These are phyloP conservation scores for Trypoxylus dichotomus DNA, from an alignment of 1,140 invertebrate genomes.

Conservation along the genomic window DNA sequence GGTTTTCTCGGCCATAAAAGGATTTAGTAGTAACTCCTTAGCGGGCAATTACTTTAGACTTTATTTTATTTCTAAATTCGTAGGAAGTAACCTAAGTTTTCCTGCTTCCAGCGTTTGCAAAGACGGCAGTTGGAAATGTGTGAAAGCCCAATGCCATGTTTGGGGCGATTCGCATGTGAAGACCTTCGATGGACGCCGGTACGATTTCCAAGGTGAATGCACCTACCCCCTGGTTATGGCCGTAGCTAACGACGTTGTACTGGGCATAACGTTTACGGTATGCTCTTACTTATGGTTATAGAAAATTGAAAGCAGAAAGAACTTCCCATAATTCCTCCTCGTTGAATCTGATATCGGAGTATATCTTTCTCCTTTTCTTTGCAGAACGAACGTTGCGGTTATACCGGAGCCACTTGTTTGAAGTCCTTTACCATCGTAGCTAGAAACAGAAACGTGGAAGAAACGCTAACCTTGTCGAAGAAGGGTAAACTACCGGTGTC, in stretches of 20 bases:
- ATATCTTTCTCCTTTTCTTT: neutral
- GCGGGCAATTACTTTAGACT: too few relatives aligned
- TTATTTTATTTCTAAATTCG: too few relatives aligned
- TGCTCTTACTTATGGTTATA: too few relatives aligned
- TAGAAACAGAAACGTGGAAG: neutral
- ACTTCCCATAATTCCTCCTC: neutral
- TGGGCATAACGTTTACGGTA: neutral
- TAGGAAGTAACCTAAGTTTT: too few relatives aligned
- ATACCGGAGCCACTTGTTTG: neutral
- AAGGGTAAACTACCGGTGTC: neutral
- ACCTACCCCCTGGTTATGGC: neutral
- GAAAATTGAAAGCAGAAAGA: too few relatives aligned
- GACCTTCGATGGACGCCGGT: neutral
- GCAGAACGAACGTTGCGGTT: neutral
- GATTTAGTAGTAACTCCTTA: too few relatives aligned
- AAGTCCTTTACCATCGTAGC: neutral
- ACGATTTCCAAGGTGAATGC: slow-evolving; percentile 4
- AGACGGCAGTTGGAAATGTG: neutral
- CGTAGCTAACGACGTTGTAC: neutral
- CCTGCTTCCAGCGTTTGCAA: neutral
- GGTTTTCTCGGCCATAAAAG: too few relatives aligned
- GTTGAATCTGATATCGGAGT: neutral
- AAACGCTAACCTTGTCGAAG: neutral
- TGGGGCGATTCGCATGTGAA: neutral
- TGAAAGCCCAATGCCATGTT: neutral